Percentiles rank a stretch among this genome's conserved stretches.
Evolutionary conservation across 2,113 vertebrate species (phyloP).

Genomic region (Columba janthina): DNA sequence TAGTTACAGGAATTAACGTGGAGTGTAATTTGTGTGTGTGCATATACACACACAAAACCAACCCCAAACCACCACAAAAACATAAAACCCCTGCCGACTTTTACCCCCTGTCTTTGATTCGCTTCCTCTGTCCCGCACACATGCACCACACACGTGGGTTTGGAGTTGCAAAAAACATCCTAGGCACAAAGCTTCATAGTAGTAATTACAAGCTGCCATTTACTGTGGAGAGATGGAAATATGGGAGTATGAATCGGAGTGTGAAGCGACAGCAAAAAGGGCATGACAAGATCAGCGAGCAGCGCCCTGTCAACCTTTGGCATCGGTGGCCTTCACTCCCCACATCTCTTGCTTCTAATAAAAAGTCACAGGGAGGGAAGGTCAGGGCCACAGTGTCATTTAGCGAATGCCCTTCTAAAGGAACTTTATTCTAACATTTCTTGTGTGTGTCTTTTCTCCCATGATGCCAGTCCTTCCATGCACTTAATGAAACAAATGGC

Average conservation of each 20-base stretch:
- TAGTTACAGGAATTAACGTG: neutral
- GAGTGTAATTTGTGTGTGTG: neutral
- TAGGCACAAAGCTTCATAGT: neutral
- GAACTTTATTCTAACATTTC: neutral
- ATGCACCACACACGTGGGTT: neutral
- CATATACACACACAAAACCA: neutral
- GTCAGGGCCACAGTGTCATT: neutral
- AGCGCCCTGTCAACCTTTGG: neutral
- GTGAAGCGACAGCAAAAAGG: neutral
- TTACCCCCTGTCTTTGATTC: neutral
- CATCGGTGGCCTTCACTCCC: neutral
- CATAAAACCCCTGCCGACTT: fast-evolving
- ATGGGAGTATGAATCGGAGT: neutral
- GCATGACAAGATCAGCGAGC: neutral
- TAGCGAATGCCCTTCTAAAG: neutral
- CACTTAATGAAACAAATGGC: neutral
- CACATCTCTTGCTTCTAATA: neutral
- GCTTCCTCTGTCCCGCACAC: fast-evolving
- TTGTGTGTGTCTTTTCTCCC: neutral
- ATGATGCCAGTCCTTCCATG: neutral
- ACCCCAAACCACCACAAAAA: neutral
- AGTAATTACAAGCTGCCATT: neutral
- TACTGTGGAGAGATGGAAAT: neutral
- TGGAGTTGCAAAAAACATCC: neutral
- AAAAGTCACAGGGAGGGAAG: neutral